Percentiles rank a stretch among this genome's conserved stretches.
Evolutionary conservation across 2,113 vertebrate genomes (phyloP).

Genomic region (Dasyprocta punctata): DNA sequence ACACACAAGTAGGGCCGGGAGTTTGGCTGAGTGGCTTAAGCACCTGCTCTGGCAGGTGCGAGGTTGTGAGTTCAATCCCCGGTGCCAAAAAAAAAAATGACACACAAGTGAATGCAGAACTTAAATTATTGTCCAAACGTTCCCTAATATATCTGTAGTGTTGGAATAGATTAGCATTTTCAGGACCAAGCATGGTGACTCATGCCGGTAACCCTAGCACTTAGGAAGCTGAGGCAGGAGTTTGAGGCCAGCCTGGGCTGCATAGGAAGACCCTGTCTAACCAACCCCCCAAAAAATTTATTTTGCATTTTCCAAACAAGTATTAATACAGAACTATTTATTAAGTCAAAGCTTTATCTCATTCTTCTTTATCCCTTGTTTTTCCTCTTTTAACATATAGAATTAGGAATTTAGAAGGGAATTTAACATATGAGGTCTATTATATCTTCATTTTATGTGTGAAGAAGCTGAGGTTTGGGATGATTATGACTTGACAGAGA

Average conservation of each 20-base stretch:
- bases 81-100: too few species aligned
- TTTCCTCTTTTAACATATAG: neutral
- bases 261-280: neutral
- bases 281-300: neutral
- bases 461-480: neutral
- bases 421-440: neutral
- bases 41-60: too few species aligned
- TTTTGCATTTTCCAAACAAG: slow-evolving; percentile 34
- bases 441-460: slow-evolving; percentile 28
- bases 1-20: too few species aligned
- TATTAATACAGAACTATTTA: neutral
- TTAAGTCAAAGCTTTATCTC: neutral
- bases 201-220: neutral
- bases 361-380: neutral
- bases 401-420: slow-evolving; percentile 8
- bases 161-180: neutral
- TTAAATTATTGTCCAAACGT: neutral
- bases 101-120: neutral
- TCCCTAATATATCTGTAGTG: neutral
- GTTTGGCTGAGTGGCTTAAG: too few species aligned
- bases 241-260: neutral
- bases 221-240: neutral
- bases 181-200: neutral
- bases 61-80: too few species aligned
- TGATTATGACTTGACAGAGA: neutral